Evolutionary conservation across 2,113 vertebrate genomes (phyloP).

Genomic region (Protobothrops mucrosquamatus): DNA sequence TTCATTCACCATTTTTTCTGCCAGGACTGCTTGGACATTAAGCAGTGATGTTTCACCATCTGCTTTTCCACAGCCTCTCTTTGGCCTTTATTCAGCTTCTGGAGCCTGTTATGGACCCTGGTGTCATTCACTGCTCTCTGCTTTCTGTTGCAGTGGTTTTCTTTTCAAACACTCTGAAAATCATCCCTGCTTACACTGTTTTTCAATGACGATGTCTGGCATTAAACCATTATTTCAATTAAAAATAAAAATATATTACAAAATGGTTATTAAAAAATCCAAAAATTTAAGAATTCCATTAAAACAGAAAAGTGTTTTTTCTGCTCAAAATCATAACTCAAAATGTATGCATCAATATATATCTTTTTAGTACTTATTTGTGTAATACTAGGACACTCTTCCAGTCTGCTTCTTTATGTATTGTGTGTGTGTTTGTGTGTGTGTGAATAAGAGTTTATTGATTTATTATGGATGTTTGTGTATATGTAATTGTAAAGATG

Average conservation of each 20-base stretch:
- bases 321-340: not conserved
- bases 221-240: not conserved
- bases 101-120: not conserved
- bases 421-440: not conserved
- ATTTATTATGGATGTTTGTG: not conserved
- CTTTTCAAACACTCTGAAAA: not conserved
- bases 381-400: not conserved
- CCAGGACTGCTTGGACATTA: not conserved
- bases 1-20: not conserved
- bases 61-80: not conserved
- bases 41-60: not conserved
- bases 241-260: not conserved
- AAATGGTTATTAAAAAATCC: not conserved
- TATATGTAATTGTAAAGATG: not conserved
- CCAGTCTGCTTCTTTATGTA: not conserved
- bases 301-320: not conserved
- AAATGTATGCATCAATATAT: not conserved
- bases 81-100: not conserved
- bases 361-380: not conserved
- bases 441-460: not conserved
- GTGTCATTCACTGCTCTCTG: not conserved
- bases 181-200: not conserved
- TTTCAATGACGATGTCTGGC: not conserved
- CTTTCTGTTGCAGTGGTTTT: not conserved
- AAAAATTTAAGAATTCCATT: not conserved